Base-by-base conservation (phyloP, 2,797 vertebrate genomes). In the Siniperca undulata region DNA sequence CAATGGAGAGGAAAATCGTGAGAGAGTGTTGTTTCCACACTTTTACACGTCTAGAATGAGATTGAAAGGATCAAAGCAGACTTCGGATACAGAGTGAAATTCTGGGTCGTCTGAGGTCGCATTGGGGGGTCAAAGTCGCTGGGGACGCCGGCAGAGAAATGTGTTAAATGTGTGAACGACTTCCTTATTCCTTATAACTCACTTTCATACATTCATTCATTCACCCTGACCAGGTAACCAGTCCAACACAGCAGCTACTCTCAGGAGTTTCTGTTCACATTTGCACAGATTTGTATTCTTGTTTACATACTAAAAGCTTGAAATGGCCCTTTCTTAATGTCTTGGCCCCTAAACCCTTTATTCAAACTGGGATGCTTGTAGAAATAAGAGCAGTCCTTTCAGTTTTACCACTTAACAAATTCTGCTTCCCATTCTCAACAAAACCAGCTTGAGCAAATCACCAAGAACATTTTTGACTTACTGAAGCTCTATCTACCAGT, bases 1-100 rank as follows among this genome's bases (percentile, higher is more conserved):
- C 61, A 55, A 68, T 66, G 42, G 48, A 74, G 22, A 77, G 73
- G 61, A 61, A 86, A 74, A 71, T 59, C n/a, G 70, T 77, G 36
- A 73, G 56, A 60, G 36, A n/a, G 65, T 19, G 12, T 59, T 81
- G 58, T 74, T 85, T 88, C 53, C 67, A 74, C 78, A 89, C 73
- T 62, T 81, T 83, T 85, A 74, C 59, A 79, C 61, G 64, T 67
- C 46, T 44, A 60, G n/a, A 82, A 84, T 84, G 24, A 19, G 69
- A 77, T 60, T 48, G 78, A 71, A 66, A 77, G 60, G 53, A 77
- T 87, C 77, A 88, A 88, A 79, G 80, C 3, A 34, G 64, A 58
- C 70, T 40, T 84, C 44, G 72, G 70, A 85, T 73, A 42, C 42
- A 48, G 71, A 65, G 64, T n/a, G 80, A 80, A 80, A 83, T 85